A percentile compares a stretch with the other conserved stretches of the same genome.
These are phyloP conservation scores for Allacma fusca DNA, from an alignment of 2,888 invertebrate genomes.

Conservation along the genomic window DNA sequence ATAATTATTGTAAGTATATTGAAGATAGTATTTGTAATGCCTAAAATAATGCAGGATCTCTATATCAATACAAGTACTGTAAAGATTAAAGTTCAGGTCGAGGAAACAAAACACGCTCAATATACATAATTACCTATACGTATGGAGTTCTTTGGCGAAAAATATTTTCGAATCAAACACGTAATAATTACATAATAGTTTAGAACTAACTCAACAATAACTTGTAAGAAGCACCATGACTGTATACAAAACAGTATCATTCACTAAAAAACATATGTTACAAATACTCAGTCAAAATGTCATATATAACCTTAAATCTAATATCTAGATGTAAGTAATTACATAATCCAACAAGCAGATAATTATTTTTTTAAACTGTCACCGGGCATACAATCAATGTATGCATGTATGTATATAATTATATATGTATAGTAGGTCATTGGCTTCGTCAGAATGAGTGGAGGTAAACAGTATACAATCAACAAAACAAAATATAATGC, in stretches of 20 bases:
- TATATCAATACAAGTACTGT: neutral
- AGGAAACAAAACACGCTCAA: neutral
- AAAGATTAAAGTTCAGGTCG: neutral
- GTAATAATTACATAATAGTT: neutral
- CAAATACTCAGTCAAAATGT: slow-evolving; percentile 13
- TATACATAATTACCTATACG: neutral
- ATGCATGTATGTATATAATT: no score
- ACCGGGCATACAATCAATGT: neutral
- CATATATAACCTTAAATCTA: neutral
- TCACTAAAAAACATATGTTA: neutral
- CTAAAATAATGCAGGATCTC: neutral
- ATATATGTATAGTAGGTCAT: no score
- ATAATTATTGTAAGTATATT: neutral
- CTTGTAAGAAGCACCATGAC: neutral
- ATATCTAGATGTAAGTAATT: neutral
- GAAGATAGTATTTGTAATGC: neutral
- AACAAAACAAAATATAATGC: no score
- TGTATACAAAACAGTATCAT: slow-evolving; percentile 16
- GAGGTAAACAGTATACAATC: no score
- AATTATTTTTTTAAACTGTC: neutral
- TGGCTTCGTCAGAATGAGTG: no score
- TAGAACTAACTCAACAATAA: neutral
- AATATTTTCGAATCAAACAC: neutral
- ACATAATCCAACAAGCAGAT: neutral
- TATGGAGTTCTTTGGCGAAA: slow-evolving; percentile 1